These are phyloP conservation scores for Lutjanus erythropterus DNA, from an alignment of 2,113 vertebrate genomes.

Conservation along the genomic window DNA sequence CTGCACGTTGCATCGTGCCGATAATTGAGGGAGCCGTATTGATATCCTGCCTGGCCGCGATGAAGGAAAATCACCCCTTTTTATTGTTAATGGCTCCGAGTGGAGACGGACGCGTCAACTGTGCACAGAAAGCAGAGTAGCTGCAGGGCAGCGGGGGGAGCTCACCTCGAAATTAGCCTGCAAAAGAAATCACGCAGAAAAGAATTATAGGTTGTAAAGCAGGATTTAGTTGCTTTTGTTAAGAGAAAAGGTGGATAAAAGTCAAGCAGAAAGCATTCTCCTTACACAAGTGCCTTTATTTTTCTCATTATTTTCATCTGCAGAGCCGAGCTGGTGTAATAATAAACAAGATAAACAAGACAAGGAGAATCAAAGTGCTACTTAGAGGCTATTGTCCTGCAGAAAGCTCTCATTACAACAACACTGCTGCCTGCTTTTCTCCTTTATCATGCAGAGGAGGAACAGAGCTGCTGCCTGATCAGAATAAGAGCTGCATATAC, in stretches of 20 bases:
- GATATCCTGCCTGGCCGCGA: constrained; percentile 48
- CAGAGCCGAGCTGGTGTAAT: background rate
- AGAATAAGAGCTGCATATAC: too few relatives aligned
- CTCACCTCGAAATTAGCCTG: background rate
- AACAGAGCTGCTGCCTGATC: too few relatives aligned
- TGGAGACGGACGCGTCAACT: background rate
- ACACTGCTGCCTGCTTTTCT: too few relatives aligned
- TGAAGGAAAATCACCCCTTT: constrained; percentile 51
- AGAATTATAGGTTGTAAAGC: background rate
- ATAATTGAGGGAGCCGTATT: constrained; percentile 65
- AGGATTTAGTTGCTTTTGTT: background rate
- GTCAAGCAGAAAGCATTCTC: background rate
- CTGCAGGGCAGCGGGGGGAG: background rate
- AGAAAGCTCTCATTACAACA: constrained; percentile 3
- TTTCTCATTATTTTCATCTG: background rate
- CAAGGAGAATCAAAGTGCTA: constrained; percentile 4
- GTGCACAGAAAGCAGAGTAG: background rate
- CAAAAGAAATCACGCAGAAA: background rate
- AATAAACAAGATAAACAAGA: constrained; percentile 12
- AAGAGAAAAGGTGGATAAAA: too few relatives aligned
- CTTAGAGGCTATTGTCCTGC: background rate
- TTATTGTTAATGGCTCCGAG: constrained; percentile 45
- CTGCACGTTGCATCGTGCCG: constrained; percentile 15
- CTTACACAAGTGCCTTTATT: background rate
- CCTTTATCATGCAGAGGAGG: too few relatives aligned